Base-by-base conservation (phyloP, 2,888 invertebrate species). In the Prionchulus punctatus region DNA sequence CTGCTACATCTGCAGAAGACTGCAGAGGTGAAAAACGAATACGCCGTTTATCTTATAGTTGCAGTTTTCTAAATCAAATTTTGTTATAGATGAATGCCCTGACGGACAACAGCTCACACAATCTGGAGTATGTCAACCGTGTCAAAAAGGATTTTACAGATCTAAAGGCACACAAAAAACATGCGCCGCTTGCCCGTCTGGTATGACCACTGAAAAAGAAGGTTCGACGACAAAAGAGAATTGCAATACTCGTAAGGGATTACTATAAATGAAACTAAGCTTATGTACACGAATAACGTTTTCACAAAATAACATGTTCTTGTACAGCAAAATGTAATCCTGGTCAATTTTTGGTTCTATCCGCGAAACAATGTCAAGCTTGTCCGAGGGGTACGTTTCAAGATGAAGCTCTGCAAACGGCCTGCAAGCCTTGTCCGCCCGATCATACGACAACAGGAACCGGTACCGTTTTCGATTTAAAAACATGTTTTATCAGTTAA, bases 321-420 rank as follows among this genome's bases (percentile, higher is more conserved):
- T 30, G 57, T 66, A 67, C 69, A 77, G 85, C 72, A 23, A 62
- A 68, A 31, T 94, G 92, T 70, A 86, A 88, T 2, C 84, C 88
- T 59, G 92, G 91, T 56, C 83, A 83, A 23, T 88, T 84, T 72
- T 78, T 92, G 64, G 88, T 91, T 71, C 82, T 81, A 26, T 86
- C 85, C 0, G 83, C 84, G 0, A 78, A 85, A 59, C 89, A 90
- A 58, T 96, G 96, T 72, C 85, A 86, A 1, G 82, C 85, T 69
- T 96, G 96, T 70, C 84, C 86, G 1, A 79, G 83, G 65, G 96
- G 94, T 21, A 89, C 82, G 70, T 96, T 90, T 74, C 94, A 94
- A 75, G 90, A 90, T 67, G 81, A 84, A 65, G 86, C 86, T 59
- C 80, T 89, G 47, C 89, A 91, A 77, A 87, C 88, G 1, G 79